Conservation (phyloP, 2,888 invertebrate genomes). For the Agrochola litura region DNA sequence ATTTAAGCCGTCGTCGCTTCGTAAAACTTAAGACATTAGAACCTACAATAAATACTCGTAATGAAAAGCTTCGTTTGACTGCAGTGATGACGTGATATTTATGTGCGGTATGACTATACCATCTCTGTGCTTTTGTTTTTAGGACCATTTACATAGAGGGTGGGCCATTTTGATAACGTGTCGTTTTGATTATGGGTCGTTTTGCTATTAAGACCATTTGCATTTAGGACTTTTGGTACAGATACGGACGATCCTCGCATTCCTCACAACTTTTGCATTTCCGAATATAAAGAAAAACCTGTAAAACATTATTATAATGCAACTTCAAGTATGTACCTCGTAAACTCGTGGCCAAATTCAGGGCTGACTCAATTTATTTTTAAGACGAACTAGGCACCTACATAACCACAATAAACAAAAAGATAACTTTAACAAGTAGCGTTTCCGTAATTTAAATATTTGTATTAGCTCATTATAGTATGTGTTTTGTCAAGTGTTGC, state of each 20-base stretch:
- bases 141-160: too few relatives aligned
- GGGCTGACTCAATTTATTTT: neutral
- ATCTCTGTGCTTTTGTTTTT: too few relatives aligned
- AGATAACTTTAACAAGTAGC: neutral
- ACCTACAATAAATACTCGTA: conserved; percentile 1
- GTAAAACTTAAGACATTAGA: neutral
- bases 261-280: neutral
- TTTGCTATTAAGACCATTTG: too few relatives aligned
- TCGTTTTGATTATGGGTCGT: too few relatives aligned
- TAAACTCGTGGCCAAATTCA: neutral
- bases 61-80: neutral
- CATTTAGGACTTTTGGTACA: too few relatives aligned
- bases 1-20: neutral
- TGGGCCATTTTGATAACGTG: too few relatives aligned
- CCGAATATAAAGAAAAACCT: neutral
- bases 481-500: neutral
- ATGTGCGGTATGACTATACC: too few relatives aligned
- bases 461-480: neutral
- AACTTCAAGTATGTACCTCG: neutral
- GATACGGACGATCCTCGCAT: neutral
- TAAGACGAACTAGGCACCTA: neutral
- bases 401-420: neutral
- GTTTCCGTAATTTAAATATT: neutral
- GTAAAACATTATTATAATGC: too few relatives aligned
- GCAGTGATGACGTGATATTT: too few relatives aligned